phyloP scores from a whole-genome alignment of 2,888 invertebrate species.

The Protula sp. region DNA sequence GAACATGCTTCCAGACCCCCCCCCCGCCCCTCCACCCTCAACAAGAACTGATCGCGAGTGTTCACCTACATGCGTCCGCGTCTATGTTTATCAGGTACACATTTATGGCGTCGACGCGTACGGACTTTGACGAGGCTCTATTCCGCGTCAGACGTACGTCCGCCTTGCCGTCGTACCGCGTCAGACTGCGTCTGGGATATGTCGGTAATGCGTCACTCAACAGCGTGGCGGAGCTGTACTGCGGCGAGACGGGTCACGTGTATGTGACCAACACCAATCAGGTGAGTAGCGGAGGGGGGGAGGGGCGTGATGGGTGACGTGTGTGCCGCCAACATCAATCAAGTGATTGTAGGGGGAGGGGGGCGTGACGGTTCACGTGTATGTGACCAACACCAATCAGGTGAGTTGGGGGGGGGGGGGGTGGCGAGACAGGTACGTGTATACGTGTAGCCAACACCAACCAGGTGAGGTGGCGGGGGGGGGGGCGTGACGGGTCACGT shows the following conservation, averaged over 20 bases:
- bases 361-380: slow-evolving; percentile 5
- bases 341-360: no score
- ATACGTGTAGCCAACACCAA: slow-evolving; percentile 26
- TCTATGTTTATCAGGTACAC: no score
- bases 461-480: no score
- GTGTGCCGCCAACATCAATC: slow-evolving; percentile 27
- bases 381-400: slow-evolving; percentile 28
- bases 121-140: slow-evolving; percentile 8
- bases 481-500: slow-evolving; percentile 6
- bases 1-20: no score
- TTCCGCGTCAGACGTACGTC: background rate
- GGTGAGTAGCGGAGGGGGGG: no score
- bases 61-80: no score
- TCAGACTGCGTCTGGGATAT: slow-evolving; percentile 19
- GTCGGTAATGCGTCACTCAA: slow-evolving; percentile 19
- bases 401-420: no score
- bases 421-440: no score
- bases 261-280: slow-evolving; percentile 28
- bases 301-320: no score
- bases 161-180: background rate
- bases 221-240: slow-evolving; percentile 12
- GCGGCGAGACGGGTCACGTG: slow-evolving; percentile 6
- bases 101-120: slow-evolving; percentile 21
- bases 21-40: no score
- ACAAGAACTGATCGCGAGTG: no score